Conservation (phyloP, 2,113 vertebrate genomes). For the Ceratotherium simum region DNA sequence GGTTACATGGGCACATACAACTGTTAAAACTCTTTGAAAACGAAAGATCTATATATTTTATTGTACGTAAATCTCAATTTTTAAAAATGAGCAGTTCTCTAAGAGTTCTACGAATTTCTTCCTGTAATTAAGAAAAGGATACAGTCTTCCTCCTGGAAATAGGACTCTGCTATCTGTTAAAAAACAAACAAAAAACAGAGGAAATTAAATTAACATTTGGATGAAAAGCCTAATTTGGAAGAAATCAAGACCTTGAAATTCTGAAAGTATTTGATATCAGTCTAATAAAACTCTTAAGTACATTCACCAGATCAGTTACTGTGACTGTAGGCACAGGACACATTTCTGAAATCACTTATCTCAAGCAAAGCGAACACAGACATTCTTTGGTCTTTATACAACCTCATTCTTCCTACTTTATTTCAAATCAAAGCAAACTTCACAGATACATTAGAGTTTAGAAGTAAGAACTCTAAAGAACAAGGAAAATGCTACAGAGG, state of each 20-base stretch:
- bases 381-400: not conserved
- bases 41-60: not conserved
- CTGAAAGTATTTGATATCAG: not conserved
- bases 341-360: not conserved
- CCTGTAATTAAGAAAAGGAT: slow-evolving; percentile 90
- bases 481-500: not conserved
- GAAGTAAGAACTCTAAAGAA: not conserved
- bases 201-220: slow-evolving; percentile 34
- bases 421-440: not conserved
- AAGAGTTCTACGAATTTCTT: slow-evolving; percentile 38
- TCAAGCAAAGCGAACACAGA: not conserved
- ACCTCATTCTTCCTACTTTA: not conserved
- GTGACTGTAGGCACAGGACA: not conserved
- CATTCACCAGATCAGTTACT: not conserved
- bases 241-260: slow-evolving; percentile 8
- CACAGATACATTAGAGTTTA: not conserved
- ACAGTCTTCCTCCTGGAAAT: slow-evolving; percentile 96
- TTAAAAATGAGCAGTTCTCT: not conserved
- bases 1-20: not conserved
- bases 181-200: slow-evolving; percentile 60
- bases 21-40: not conserved
- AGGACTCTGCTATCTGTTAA: slow-evolving; percentile 95
- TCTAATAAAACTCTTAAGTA: not conserved
- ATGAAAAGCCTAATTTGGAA: not conserved
- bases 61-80: not conserved